Evolutionary conservation across 1,140 invertebrate genomes (phyloP).

Genomic region (Ctenoplectra terminalis): DNA sequence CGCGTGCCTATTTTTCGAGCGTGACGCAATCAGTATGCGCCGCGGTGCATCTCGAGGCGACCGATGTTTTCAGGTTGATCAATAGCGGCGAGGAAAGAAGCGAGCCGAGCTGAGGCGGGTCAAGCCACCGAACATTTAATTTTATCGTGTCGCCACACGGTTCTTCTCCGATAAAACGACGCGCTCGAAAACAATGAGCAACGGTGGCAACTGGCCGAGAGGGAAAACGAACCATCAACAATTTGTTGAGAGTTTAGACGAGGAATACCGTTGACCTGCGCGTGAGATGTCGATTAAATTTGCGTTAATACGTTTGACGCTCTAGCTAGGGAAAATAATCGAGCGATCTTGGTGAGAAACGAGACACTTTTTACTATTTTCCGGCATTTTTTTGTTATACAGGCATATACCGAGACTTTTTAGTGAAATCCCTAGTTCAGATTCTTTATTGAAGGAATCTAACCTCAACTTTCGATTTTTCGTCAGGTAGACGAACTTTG

Average conservation of each 20-base stretch:
- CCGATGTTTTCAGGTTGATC: conserved; percentile 11
- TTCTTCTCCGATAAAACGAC: background rate
- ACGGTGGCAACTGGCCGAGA: background rate
- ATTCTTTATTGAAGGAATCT: too few species aligned
- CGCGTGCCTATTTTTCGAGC: conserved; percentile 48
- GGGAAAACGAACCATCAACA: conserved; percentile 1
- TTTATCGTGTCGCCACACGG: conserved; percentile 18
- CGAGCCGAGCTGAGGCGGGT: conserved; percentile 7
- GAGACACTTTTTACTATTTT: too few species aligned
- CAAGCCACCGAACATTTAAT: conserved; percentile 26
- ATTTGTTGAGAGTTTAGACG: background rate
- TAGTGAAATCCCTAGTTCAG: too few species aligned
- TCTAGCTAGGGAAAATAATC: conserved; percentile 17
- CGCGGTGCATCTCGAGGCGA: conserved; percentile 21
- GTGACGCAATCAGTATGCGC: conserved; percentile 38
- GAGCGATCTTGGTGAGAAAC: too few species aligned
- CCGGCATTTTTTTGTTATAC: too few species aligned
- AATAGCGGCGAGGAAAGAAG: background rate
- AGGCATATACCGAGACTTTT: too few species aligned
- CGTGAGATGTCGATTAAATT: conserved; percentile 28
- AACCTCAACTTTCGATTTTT: too few species aligned
- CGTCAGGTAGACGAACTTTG: too few species aligned
- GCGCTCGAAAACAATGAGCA: background rate
- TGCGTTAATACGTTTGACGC: background rate
- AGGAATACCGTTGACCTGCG: conserved; percentile 13